A percentile compares a stretch with the other conserved stretches of the same genome.
These are phyloP conservation scores for Nysson spinosus DNA, from an alignment of 2,888 invertebrate genomes.

Conservation along the genomic window DNA sequence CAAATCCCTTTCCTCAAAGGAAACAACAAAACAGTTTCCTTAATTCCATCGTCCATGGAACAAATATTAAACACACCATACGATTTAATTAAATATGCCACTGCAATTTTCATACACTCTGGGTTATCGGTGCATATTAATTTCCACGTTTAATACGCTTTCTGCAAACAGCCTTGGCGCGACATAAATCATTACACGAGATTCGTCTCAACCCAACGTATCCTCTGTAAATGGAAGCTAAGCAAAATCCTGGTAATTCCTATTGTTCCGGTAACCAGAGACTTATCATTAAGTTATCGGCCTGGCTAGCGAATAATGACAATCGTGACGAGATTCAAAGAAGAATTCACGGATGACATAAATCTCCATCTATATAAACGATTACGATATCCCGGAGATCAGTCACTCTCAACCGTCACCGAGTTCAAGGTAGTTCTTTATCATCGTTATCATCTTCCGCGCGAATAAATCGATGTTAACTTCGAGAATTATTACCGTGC, in stretches of 20 bases:
- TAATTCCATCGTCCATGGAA: too few relatives aligned
- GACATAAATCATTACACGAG: too few relatives aligned
- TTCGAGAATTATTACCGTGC: constrained; percentile 1
- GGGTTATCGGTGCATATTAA: too few relatives aligned
- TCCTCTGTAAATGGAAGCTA: not conserved
- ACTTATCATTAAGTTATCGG: constrained; percentile 60
- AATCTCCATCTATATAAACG: constrained; percentile 72
- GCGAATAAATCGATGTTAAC: constrained; percentile 33
- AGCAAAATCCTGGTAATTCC: too few relatives aligned
- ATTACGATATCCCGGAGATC: constrained; percentile 30
- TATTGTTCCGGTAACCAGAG: constrained; percentile 18
- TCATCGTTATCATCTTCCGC: not conserved
- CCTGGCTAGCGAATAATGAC: constrained; percentile 58
- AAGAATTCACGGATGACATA: constrained; percentile 71
- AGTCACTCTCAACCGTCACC: constrained; percentile 27
- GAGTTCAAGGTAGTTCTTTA: not conserved
- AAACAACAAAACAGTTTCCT: too few relatives aligned
- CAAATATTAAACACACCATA: too few relatives aligned
- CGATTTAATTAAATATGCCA: too few relatives aligned
- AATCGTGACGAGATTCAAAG: constrained; percentile 71
- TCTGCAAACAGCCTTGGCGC: too few relatives aligned
- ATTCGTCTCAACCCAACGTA: not conserved
- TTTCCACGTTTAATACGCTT: too few relatives aligned
- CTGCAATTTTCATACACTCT: too few relatives aligned
- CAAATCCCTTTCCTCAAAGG: too few relatives aligned